These are phyloP conservation scores for Psilopsiagon aurifrons DNA, from an alignment of 2,113 vertebrate genomes.

Conservation along the genomic window DNA sequence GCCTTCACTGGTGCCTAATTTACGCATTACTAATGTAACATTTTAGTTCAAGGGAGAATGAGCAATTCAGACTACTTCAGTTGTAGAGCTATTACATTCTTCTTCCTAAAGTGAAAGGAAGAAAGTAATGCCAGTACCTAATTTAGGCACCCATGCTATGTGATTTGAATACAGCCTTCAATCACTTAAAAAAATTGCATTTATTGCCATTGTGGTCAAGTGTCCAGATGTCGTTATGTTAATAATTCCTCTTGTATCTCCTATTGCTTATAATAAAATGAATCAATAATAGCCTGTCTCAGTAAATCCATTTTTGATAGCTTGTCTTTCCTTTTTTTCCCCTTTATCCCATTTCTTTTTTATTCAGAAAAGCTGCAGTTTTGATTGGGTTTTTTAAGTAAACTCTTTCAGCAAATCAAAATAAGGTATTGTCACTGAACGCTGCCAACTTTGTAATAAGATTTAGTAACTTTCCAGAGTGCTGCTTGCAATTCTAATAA, in stretches of 20 bases:
- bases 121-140: not conserved
- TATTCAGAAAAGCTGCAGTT: not conserved
- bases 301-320: not conserved
- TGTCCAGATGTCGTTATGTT: not conserved
- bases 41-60: constrained; percentile 5
- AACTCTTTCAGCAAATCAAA: not conserved
- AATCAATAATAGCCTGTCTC: not conserved
- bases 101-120: constrained; percentile 17
- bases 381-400: not conserved
- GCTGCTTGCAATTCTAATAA: constrained; percentile 42
- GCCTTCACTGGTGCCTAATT: constrained; percentile 14
- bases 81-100: not conserved
- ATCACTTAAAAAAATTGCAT: not conserved
- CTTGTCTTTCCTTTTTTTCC: not conserved
- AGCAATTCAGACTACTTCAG: not conserved
- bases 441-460: constrained; percentile 28
- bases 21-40: not conserved
- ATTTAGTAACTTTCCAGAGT: constrained; percentile 44
- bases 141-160: not conserved
- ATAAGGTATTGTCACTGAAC: not conserved
- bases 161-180: not conserved
- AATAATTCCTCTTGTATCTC: not conserved
- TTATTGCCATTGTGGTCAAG: not conserved
- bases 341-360: not conserved
- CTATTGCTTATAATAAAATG: not conserved